Evolutionary conservation across 2,113 vertebrate species (phyloP).

Genomic region (Reinhardtius hippoglossoides): DNA sequence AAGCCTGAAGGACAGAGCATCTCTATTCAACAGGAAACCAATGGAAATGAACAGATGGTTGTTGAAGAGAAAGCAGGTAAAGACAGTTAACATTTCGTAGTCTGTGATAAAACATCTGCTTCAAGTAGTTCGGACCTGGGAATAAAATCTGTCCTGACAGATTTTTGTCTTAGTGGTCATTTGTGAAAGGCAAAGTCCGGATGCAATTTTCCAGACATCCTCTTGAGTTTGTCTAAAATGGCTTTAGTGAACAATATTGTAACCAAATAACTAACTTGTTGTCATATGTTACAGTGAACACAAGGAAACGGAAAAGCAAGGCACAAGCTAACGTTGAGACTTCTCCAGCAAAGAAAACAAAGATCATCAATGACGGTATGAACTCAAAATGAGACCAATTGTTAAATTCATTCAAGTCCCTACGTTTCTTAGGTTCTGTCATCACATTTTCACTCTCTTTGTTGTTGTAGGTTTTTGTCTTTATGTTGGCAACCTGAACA

Average conservation of each 20-base stretch:
- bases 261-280: neutral
- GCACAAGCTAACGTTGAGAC: neutral
- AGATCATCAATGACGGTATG: slow-evolving; percentile 63
- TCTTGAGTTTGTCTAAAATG: no score
- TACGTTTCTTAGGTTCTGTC: neutral
- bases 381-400: neutral
- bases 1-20: neutral
- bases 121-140: no score
- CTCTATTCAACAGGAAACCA: neutral
- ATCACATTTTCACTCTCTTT: neutral
- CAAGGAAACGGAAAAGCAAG: slow-evolving; percentile 62
- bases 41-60: neutral
- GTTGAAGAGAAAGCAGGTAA: neutral
- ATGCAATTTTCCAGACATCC: no score
- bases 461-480: slow-evolving; percentile 66
- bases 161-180: no score
- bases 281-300: slow-evolving; percentile 29
- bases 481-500: slow-evolving; percentile 73
- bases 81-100: neutral
- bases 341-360: slow-evolving; percentile 56
- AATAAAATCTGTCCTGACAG: no score
- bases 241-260: neutral
- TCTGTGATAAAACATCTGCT: no score
- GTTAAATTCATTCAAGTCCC: neutral
- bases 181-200: no score